Evolutionary conservation across 2,113 vertebrate species (phyloP).

Genomic region (Laticauda colubrina): DNA sequence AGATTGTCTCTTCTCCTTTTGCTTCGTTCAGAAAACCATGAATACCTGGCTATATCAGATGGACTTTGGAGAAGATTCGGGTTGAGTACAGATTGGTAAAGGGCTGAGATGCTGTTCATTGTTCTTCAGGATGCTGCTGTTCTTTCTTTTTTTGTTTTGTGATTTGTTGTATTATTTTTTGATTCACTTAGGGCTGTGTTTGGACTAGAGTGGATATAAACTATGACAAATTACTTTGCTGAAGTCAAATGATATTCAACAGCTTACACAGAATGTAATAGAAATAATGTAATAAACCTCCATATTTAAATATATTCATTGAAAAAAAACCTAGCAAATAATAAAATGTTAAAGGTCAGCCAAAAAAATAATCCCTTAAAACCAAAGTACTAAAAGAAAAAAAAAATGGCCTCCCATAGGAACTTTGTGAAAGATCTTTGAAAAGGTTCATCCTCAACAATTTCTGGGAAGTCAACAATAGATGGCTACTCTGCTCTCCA

Average conservation of each 20-base stretch:
- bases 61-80: background rate
- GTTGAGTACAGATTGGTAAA: background rate
- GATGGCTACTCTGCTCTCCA: background rate
- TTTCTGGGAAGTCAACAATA: background rate
- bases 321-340: background rate
- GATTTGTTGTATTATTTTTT: background rate
- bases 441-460: background rate
- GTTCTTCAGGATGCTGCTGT: background rate
- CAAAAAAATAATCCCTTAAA: background rate
- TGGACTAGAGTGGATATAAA: background rate
- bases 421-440: background rate
- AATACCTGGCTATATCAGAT: background rate
- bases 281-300: background rate
- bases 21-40: background rate
- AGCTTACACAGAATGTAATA: background rate
- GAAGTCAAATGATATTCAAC: background rate
- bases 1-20: background rate
- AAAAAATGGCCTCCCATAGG: background rate
- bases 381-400: background rate
- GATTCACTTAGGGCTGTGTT: background rate
- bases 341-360: background rate
- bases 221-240: background rate
- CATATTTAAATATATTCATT: background rate
- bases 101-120: background rate
- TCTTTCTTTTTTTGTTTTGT: background rate